Evolutionary conservation across 2,888 invertebrate genomes (phyloP).

Genomic region (Amiota minor): DNA sequence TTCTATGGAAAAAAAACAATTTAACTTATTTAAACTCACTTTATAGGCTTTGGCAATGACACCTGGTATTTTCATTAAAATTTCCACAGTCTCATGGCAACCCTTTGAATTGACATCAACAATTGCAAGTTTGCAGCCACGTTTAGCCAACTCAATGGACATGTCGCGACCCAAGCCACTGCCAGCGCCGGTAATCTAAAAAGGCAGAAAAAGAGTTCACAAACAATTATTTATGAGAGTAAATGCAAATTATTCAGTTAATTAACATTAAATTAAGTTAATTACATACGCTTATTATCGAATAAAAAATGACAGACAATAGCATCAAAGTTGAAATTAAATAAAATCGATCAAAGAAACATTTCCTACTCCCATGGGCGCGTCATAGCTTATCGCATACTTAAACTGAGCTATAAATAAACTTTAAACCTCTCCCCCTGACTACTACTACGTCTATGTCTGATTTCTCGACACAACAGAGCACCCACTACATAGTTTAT

Average conservation of each 20-base stretch:
- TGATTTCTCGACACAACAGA: too few relatives aligned
- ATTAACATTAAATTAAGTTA: conserved; percentile 44
- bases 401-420: too few relatives aligned
- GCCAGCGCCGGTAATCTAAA: conserved; percentile 74
- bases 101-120: conserved; percentile 72
- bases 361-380: too few relatives aligned
- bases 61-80: conserved; percentile 67
- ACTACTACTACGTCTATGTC: too few relatives aligned
- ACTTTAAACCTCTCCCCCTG: too few relatives aligned
- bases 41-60: conserved; percentile 70
- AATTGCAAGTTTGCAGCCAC: conserved; percentile 73
- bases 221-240: conserved; percentile 10
- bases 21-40: conserved; percentile 48
- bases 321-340: background rate
- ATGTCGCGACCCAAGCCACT: conserved; percentile 74
- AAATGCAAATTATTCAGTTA: conserved; percentile 11
- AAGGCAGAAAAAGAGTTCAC: background rate
- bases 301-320: conserved; percentile 49
- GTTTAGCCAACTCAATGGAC: conserved; percentile 70
- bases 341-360: too few relatives aligned
- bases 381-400: too few relatives aligned
- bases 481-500: too few relatives aligned
- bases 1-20: background rate
- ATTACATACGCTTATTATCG: conserved; percentile 57
- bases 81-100: conserved; percentile 70